These are phyloP conservation scores for Eptesicus fuscus DNA, from an alignment of 2,113 vertebrate genomes.

Conservation along the genomic window DNA sequence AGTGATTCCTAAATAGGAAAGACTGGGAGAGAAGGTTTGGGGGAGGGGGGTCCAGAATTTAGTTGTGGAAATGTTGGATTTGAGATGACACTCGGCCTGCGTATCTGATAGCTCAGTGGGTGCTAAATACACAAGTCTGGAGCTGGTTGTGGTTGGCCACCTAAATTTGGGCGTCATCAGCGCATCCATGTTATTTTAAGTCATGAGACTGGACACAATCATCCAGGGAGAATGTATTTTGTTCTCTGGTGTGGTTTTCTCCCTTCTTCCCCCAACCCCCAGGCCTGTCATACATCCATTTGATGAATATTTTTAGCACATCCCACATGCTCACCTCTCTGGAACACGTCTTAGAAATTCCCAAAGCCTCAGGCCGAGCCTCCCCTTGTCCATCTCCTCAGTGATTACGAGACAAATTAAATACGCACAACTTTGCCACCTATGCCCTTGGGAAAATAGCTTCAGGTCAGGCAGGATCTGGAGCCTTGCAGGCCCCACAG, in stretches of 20 bases:
- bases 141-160: neutral
- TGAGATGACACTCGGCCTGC: neutral
- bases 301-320: constrained; percentile 1
- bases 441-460: neutral
- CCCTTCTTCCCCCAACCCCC: fast-evolving
- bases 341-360: neutral
- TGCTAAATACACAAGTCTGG: neutral
- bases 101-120: neutral
- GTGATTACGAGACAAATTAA: neutral
- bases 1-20: neutral
- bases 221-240: neutral
- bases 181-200: neutral
- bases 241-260: neutral
- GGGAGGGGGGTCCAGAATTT: too few species aligned
- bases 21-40: neutral
- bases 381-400: neutral
- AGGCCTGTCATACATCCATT: neutral
- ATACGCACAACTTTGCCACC: fast-evolving
- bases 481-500: neutral
- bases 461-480: neutral
- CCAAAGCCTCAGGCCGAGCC: neutral
- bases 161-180: neutral
- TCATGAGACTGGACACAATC: fast-evolving
- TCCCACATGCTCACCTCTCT: neutral
- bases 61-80: neutral